Evolutionary conservation across 2,113 vertebrate genomes (phyloP).

Genomic region (Oenanthe oenanthe): DNA sequence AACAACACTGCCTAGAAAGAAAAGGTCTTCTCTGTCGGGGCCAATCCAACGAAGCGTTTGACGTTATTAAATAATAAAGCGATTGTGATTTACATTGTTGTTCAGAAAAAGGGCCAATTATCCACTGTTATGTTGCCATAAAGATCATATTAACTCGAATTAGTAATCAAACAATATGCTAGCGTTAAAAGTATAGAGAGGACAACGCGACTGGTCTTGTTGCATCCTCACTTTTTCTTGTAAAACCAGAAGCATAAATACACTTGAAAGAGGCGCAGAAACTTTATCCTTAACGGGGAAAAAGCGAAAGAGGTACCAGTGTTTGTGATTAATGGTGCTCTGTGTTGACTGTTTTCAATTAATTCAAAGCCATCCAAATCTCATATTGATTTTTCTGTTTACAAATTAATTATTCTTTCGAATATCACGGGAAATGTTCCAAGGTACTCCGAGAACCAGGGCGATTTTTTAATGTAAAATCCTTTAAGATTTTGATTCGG

Average conservation of each 20-base stretch:
- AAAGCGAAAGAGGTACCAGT: neutral
- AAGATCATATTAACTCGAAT: slow-evolving; percentile 94
- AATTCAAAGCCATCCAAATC: slow-evolving; percentile 64
- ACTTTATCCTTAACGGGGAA: slow-evolving; percentile 36
- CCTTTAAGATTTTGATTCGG: neutral
- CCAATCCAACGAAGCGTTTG: slow-evolving; percentile 92
- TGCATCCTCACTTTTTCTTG: slow-evolving; percentile 75
- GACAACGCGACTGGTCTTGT: slow-evolving; percentile 73
- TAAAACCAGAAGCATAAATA: slow-evolving; percentile 61
- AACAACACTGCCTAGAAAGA: slow-evolving; percentile 82
- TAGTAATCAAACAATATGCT: slow-evolving; percentile 89
- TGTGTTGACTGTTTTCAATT: slow-evolving; percentile 62
- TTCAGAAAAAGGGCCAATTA: slow-evolving; percentile 90
- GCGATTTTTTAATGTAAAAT: neutral
- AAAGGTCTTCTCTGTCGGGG: slow-evolving; percentile 86
- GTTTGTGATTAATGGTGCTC: slow-evolving; percentile 53
- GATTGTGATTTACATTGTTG: slow-evolving; percentile 93
- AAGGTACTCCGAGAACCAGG: neutral
- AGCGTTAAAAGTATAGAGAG: slow-evolving; percentile 76
- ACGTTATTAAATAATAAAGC: slow-evolving; percentile 99
- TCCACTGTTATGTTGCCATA: slow-evolving; percentile 90
- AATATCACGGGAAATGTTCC: neutral
- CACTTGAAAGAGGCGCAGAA: slow-evolving; percentile 39
- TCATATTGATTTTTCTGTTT: slow-evolving; percentile 18
- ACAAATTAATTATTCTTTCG: slow-evolving; percentile 30